Percentiles rank a stretch among this genome's conserved stretches.
Evolutionary conservation across 2,797 vertebrate genomes (phyloP).

Genomic region (Distichodus sexfasciatus): DNA sequence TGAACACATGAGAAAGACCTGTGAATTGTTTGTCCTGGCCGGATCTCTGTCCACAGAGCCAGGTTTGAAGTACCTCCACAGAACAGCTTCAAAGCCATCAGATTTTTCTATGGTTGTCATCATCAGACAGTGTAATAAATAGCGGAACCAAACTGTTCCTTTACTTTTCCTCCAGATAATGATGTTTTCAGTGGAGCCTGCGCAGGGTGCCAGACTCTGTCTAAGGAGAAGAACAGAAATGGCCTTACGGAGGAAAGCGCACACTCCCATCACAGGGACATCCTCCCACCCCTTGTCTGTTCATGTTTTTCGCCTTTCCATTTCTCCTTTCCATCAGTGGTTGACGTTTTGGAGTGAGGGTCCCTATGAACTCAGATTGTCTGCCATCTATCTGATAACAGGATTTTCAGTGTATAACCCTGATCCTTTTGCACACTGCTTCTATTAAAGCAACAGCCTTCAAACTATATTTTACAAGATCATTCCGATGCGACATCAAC

Average conservation of each 20-base stretch:
- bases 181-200: slow-evolving; percentile 6
- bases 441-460: too few species aligned
- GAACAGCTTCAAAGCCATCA: slow-evolving; percentile 23
- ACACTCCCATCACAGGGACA: background rate
- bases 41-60: slow-evolving; percentile 12
- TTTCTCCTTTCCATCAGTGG: slow-evolving; percentile 3
- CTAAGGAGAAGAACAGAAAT: background rate
- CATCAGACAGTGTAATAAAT: slow-evolving; percentile 6
- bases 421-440: background rate
- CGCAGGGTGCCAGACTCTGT: background rate
- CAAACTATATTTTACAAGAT: too few species aligned
- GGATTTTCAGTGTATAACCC: background rate
- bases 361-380: slow-evolving; percentile 15
- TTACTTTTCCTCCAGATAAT: slow-evolving; percentile 7
- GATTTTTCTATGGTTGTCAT: slow-evolving; percentile 26
- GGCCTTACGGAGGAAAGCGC: slow-evolving; percentile 2
- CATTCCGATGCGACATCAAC: too few species aligned
- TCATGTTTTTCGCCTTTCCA: background rate
- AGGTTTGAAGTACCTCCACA: slow-evolving; percentile 37
- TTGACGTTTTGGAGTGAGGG: background rate
- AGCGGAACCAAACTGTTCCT: slow-evolving; percentile 20
- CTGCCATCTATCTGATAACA: slow-evolving; percentile 43
- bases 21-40: slow-evolving; percentile 22
- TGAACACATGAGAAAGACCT: slow-evolving; percentile 23
- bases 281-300: background rate